phyloP scores from a whole-genome alignment of 2,888 invertebrate species.

The Ephialtes manifestator region DNA sequence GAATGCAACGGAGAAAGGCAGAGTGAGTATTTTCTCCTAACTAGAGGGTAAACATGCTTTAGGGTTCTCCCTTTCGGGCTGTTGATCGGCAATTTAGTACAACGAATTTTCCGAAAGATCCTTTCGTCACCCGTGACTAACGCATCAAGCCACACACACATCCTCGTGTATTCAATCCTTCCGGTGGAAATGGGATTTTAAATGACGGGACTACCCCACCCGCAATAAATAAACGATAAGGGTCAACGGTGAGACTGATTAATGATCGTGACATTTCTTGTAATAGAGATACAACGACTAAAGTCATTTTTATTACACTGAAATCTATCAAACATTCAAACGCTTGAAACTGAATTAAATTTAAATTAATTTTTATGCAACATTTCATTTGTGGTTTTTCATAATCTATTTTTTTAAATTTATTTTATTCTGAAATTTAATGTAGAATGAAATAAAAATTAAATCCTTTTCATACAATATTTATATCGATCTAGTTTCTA shows the following conservation, averaged over 20 bases:
- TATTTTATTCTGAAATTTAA: no score
- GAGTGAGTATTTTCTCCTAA: constrained; percentile 29
- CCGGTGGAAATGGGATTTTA: constrained; percentile 52
- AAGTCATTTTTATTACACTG: neutral
- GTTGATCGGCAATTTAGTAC: constrained; percentile 30
- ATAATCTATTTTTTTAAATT: no score
- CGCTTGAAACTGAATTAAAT: no score
- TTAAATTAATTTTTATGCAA: no score
- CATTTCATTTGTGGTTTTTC: no score
- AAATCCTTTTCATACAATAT: no score
- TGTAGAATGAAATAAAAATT: no score
- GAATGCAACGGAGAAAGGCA: constrained; percentile 30
- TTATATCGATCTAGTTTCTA: no score
- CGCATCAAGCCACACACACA: neutral
- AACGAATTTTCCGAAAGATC: constrained; percentile 48
- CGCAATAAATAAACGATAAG: constrained; percentile 20
- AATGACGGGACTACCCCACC: neutral
- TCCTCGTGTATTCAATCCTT: constrained; percentile 57
- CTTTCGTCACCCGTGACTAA: constrained; percentile 45
- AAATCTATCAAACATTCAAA: no score
- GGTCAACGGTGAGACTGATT: constrained; percentile 3
- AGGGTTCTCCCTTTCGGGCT: constrained; percentile 36
- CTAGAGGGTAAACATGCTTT: constrained; percentile 37
- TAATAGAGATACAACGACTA: neutral
- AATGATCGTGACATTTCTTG: neutral